Conservation (phyloP, 2,888 invertebrate genomes). For the Hyles lineata region DNA sequence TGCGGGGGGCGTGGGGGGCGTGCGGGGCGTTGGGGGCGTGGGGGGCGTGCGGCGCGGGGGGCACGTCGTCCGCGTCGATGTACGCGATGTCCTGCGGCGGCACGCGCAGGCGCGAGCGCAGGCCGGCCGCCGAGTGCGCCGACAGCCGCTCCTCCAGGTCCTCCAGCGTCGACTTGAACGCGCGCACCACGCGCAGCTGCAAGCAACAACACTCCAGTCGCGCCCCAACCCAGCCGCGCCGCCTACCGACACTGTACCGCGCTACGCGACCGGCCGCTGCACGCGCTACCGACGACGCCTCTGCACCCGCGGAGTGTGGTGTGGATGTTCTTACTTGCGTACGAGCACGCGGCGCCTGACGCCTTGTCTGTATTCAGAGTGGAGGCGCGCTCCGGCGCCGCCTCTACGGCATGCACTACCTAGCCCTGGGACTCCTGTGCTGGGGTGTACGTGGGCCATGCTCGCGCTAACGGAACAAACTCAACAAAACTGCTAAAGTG, state of each 20-base stretch:
- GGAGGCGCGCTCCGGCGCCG: conserved; percentile 37
- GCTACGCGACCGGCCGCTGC: conserved; percentile 36
- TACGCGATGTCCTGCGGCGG: conserved; percentile 93
- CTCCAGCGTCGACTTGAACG: conserved; percentile 99
- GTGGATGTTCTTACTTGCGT: conserved; percentile 66
- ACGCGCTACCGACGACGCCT: conserved; percentile 34
- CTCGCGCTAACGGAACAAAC: conserved; percentile 48
- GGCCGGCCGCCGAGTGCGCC: conserved; percentile 98
- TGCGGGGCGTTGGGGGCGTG: too few species aligned
- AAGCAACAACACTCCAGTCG: conserved; percentile 76
- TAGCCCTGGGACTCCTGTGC: not conserved
- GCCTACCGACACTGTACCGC: conserved; percentile 37
- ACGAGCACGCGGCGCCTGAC: conserved; percentile 28
- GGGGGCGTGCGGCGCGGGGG: conserved; percentile 62
- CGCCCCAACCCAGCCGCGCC: conserved; percentile 39
- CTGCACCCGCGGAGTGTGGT: conserved; percentile 68
- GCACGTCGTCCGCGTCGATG: conserved; percentile 89
- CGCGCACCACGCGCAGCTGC: conserved; percentile 99
- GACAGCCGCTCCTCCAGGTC: conserved; percentile 99
- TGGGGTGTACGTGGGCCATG: conserved; percentile 47
- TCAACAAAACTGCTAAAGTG: conserved; percentile 54
- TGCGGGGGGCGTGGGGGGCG: conserved; percentile 51
- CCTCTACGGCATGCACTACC: conserved; percentile 48
- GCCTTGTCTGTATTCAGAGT: conserved; percentile 72
- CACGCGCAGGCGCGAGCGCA: conserved; percentile 92